phyloP scores from a whole-genome alignment of 92 coral and sea anemone genomes.

The Porites rus region DNA sequence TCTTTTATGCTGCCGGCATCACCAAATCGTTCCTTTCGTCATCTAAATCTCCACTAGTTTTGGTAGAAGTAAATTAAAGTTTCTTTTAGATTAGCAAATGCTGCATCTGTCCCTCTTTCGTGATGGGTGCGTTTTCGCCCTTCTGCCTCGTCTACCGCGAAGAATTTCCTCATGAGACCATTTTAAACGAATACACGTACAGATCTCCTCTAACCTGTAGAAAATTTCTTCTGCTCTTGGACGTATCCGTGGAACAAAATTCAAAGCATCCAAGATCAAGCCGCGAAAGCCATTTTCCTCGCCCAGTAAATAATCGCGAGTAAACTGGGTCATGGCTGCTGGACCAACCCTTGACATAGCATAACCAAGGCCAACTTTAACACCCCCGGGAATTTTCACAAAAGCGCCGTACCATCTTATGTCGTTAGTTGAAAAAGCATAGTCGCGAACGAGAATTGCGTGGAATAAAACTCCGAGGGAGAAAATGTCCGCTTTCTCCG shows the following conservation, averaged over 20 bases:
- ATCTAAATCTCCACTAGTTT: no score
- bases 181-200: conserved; percentile 24
- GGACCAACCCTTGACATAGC: conserved; percentile 60
- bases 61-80: not conserved
- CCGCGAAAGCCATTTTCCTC: conserved; percentile 50
- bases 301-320: conserved; percentile 12
- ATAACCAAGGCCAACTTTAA: conserved; percentile 64
- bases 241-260: conserved; percentile 46
- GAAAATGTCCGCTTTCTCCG: conserved; percentile 83
- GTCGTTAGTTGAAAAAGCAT: conserved; percentile 38
- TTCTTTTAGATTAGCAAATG: not conserved
- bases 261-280: conserved; percentile 53
- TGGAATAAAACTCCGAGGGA: conserved; percentile 81
- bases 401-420: conserved; percentile 82
- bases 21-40: not conserved
- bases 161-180: conserved; percentile 25
- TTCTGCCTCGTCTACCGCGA: not conserved
- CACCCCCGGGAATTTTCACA: conserved; percentile 53
- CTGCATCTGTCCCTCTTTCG: conserved; percentile 14
- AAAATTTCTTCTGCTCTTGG: conserved; percentile 62
- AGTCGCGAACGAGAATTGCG: conserved; percentile 84
- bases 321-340: conserved; percentile 41
- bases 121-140: not conserved
- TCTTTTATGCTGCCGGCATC: no score
- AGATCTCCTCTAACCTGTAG: conserved; percentile 43